Percentiles rank a stretch among this genome's conserved stretches.
Evolutionary conservation across 2,113 vertebrate genomes (phyloP).

Genomic region (Prietella phreatophila): DNA sequence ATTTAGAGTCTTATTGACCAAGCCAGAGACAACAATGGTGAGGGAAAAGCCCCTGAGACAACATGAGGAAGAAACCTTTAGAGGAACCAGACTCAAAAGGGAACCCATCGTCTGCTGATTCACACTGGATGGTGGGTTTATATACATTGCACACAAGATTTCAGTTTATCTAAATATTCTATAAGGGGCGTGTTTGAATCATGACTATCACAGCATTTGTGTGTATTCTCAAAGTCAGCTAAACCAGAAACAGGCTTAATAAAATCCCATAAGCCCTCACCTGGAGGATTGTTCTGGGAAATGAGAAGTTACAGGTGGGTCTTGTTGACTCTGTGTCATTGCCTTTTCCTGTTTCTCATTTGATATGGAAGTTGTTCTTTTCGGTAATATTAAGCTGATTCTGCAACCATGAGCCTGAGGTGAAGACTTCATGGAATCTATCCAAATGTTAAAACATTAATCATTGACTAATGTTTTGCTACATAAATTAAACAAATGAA

Average conservation of each 20-base stretch:
- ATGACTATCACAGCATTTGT: background rate
- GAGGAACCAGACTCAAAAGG: background rate
- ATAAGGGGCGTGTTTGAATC: background rate
- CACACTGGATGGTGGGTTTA: background rate
- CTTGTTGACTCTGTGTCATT: slow-evolving; percentile 22
- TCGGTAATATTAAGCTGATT: slow-evolving; percentile 40
- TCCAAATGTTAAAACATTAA: background rate
- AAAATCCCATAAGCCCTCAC: background rate
- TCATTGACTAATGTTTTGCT: slow-evolving; percentile 11
- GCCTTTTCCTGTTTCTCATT: slow-evolving; percentile 54
- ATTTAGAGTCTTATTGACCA: background rate
- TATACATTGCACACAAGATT: background rate
- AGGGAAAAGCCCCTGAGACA: background rate
- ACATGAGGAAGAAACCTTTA: background rate
- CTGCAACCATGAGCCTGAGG: slow-evolving; percentile 5
- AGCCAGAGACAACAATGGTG: background rate
- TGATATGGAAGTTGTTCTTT: slow-evolving; percentile 47
- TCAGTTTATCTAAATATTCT: background rate
- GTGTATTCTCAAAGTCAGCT: background rate
- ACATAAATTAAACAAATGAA: background rate
- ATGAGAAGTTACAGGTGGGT: slow-evolving; percentile 47
- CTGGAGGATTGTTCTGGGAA: slow-evolving; percentile 26
- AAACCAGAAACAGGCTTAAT: background rate
- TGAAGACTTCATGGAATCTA: background rate
- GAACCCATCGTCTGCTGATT: no score